phyloP scores from a whole-genome alignment of 2,797 vertebrate species.

The Oophaga sylvatica region DNA sequence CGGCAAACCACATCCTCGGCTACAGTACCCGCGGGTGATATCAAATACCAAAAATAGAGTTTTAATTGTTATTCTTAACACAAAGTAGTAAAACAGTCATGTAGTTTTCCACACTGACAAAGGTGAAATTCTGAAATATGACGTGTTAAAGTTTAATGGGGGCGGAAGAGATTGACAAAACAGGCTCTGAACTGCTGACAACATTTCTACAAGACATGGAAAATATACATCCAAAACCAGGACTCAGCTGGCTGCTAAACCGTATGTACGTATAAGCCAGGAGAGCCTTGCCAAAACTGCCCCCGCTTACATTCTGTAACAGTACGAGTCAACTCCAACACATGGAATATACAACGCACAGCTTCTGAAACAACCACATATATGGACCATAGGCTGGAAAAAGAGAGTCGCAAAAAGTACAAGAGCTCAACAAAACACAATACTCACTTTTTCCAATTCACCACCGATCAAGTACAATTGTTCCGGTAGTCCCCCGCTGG shows the following conservation, averaged over 20 bases:
- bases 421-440: too few relatives aligned
- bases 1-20: not conserved
- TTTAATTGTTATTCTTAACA: not conserved
- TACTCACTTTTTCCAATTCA: too few relatives aligned
- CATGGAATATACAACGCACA: not conserved
- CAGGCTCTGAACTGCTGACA: not conserved
- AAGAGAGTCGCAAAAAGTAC: too few relatives aligned
- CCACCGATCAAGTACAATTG: too few relatives aligned
- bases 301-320: not conserved
- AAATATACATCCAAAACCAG: constrained; percentile 7
- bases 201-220: not conserved
- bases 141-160: not conserved
- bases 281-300: not conserved
- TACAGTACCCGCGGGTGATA: not conserved
- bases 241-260: not conserved
- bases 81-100: constrained; percentile 2
- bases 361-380: not conserved
- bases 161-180: not conserved
- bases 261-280: not conserved
- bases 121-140: constrained; percentile 7
- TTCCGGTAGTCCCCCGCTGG: too few relatives aligned
- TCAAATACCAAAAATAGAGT: not conserved
- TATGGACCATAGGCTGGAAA: too few relatives aligned
- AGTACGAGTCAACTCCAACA: not conserved
- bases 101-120: not conserved